Conservation (phyloP, 2,888 invertebrate genomes). For the Pterostichus niger region DNA sequence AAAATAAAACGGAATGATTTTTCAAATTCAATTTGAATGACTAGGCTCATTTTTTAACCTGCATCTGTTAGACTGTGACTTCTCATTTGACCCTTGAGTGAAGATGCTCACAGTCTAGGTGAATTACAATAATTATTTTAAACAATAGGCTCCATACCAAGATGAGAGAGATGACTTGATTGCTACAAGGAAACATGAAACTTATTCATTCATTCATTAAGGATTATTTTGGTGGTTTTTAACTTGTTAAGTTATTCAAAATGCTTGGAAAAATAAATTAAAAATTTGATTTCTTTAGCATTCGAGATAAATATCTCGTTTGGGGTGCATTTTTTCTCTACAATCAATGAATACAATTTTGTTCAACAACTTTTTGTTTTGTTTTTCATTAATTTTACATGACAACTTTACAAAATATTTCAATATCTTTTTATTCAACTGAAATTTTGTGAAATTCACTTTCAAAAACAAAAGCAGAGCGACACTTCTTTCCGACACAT, state of each 20-base stretch:
- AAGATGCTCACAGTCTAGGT: conserved; percentile 71
- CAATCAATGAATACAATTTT: conserved; percentile 1
- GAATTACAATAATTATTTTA: conserved; percentile 77
- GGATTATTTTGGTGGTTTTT: neutral
- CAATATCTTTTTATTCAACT: no score
- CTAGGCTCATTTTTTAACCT: conserved; percentile 76
- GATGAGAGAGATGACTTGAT: conserved; percentile 66
- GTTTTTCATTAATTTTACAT: conserved; percentile 5
- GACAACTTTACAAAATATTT: no score
- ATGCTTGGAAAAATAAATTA: conserved; percentile 51
- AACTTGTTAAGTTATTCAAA: conserved; percentile 34
- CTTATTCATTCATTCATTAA: conserved; percentile 11
- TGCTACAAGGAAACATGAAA: conserved; percentile 9
- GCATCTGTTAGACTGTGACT: conserved; percentile 72
- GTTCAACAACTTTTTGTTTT: conserved; percentile 10
- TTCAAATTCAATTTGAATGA: conserved; percentile 77
- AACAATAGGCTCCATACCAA: conserved; percentile 76
- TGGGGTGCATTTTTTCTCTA: conserved; percentile 18
- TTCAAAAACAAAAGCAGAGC: no score
- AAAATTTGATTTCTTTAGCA: conserved; percentile 47
- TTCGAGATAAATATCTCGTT: conserved; percentile 22
- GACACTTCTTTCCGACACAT: no score
- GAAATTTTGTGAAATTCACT: no score
- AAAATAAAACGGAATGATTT: conserved; percentile 73
- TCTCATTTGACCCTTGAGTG: conserved; percentile 11